A percentile compares a stretch with the other conserved stretches of the same genome.
Conservation (phyloP, 1,140 invertebrate genomes). For the Scaptomyza hsui region DNA sequence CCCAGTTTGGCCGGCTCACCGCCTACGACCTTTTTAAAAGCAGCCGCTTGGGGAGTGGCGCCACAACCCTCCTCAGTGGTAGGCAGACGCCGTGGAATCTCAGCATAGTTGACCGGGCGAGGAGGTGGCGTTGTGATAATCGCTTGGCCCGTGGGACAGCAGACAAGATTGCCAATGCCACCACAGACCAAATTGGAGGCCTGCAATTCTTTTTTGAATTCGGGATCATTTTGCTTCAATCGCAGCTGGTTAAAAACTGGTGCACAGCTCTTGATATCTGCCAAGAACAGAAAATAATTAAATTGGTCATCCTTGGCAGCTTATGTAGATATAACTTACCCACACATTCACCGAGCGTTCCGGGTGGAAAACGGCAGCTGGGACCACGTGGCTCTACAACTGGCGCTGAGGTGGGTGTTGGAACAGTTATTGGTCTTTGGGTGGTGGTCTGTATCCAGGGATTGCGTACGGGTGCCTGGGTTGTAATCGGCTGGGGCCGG, state of each 20-base stretch:
- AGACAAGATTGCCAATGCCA: conserved; percentile 48
- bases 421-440: conserved; percentile 24
- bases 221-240: conserved; percentile 46
- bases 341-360: conserved; percentile 57
- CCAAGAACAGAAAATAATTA: not conserved
- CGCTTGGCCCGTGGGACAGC: conserved; percentile 61
- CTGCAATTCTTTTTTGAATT: conserved; percentile 58
- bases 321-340: conserved; percentile 37
- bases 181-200: conserved; percentile 66
- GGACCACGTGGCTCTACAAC: conserved; percentile 37
- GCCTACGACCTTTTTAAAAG: conserved; percentile 84
- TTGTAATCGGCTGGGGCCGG: conserved; percentile 1
- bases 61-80: conserved; percentile 82
- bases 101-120: conserved; percentile 22
- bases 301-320: not conserved
- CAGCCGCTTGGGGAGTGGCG: conserved; percentile 44
- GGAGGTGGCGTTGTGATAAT: conserved; percentile 6
- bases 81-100: conserved; percentile 58
- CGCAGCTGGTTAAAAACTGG: conserved; percentile 53
- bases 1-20: conserved; percentile 78
- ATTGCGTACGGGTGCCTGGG: conserved; percentile 30
- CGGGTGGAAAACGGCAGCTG: conserved; percentile 61
- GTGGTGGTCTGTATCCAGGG: conserved; percentile 23
- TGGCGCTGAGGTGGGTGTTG: conserved; percentile 28
- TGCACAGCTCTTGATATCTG: conserved; percentile 63